These are phyloP conservation scores for Brachyalestes nurse DNA, from an alignment of 2,797 vertebrate species.

Conservation along the genomic window DNA sequence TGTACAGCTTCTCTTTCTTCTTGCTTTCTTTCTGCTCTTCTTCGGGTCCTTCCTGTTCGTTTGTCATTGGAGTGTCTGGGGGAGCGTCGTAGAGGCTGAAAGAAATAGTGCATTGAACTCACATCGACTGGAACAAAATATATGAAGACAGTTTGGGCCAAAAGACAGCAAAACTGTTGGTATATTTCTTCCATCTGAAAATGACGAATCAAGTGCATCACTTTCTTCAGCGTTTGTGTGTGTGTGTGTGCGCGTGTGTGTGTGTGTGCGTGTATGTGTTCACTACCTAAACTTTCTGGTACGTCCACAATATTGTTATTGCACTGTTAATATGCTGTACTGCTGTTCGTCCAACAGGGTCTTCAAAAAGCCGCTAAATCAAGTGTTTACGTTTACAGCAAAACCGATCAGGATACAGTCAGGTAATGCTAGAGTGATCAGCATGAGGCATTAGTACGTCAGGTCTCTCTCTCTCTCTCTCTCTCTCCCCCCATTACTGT, in stretches of 20 bases:
- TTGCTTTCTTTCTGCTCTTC: constrained; percentile 55
- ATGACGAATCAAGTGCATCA: background rate
- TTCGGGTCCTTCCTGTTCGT: constrained; percentile 46
- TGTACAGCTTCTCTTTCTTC: constrained; percentile 73
- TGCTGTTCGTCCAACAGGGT: constrained; percentile 65
- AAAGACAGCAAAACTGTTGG: no score
- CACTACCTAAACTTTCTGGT: constrained; percentile 65
- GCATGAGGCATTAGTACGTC: background rate
- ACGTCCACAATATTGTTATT: constrained; percentile 62
- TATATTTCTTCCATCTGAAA: background rate
- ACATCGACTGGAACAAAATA: background rate
- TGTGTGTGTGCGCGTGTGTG: constrained; percentile 20
- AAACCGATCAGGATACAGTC: constrained; percentile 24
- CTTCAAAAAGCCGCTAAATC: constrained; percentile 53
- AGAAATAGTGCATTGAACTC: constrained; percentile 9
- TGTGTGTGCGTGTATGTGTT: constrained; percentile 9
- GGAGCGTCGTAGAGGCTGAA: constrained; percentile 48
- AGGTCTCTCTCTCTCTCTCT: constrained; percentile 7
- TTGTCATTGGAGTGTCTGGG: constrained; percentile 67
- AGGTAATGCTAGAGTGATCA: constrained; percentile 27
- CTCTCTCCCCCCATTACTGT: background rate
- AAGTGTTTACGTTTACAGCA: constrained; percentile 57
- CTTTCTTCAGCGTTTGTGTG: background rate
- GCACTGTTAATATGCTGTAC: constrained; percentile 61
- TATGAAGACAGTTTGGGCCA: background rate